phyloP scores from a whole-genome alignment of 1,140 invertebrate genomes.

The Rhizoglyphus robini region DNA sequence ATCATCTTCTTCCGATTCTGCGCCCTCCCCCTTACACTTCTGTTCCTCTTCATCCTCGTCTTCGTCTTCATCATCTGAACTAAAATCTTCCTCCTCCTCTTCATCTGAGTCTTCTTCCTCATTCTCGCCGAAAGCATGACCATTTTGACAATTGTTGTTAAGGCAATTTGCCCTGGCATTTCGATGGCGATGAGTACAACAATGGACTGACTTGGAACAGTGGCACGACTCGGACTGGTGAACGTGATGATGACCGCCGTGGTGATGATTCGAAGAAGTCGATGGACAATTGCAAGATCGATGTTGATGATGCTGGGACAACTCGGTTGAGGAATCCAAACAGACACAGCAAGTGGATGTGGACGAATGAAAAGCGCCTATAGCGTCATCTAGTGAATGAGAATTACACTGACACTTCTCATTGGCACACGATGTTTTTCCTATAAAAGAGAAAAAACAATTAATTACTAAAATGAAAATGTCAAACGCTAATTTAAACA shows the following conservation, averaged over 20 bases:
- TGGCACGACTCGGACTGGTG: neutral
- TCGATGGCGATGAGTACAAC: neutral
- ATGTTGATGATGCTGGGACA: too few relatives aligned
- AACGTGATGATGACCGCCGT: neutral
- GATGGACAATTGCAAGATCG: too few relatives aligned
- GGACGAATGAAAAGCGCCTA: too few relatives aligned
- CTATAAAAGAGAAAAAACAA: too few relatives aligned
- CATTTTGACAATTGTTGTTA: neutral
- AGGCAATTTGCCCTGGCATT: neutral
- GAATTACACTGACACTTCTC: too few relatives aligned
- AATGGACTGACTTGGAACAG: neutral
- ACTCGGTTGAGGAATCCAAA: too few relatives aligned
- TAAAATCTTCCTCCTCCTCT: constrained; percentile 64
- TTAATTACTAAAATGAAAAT: too few relatives aligned
- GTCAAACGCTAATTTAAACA: too few relatives aligned
- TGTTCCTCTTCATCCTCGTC: neutral
- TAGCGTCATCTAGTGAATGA: too few relatives aligned
- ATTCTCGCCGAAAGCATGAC: constrained; percentile 1
- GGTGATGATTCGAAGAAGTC: neutral
- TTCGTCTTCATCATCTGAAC: constrained; percentile 5
- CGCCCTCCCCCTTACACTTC: neutral
- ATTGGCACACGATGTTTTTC: too few relatives aligned
- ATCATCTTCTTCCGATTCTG: neutral
- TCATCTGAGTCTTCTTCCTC: constrained; percentile 46
- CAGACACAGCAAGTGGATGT: too few relatives aligned